Conservation (phyloP, 2,113 vertebrate genomes). For the Mormyrus iriodes region DNA sequence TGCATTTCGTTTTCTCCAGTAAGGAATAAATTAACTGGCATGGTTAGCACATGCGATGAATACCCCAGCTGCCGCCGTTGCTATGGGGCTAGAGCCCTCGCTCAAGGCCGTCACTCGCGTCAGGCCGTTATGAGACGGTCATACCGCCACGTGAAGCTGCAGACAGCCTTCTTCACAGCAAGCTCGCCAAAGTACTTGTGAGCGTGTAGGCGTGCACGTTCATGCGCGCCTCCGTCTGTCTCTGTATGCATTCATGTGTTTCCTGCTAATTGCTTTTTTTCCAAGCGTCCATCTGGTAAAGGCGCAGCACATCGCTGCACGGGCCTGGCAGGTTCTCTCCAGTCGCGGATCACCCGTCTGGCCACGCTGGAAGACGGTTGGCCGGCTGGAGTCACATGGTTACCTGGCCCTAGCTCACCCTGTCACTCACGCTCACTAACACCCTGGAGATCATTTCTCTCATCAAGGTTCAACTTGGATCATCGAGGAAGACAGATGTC, state of each 20-base stretch:
- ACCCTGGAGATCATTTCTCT: background rate
- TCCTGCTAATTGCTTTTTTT: background rate
- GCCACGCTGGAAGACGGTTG: background rate
- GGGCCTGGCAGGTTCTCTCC: background rate
- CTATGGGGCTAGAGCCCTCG: background rate
- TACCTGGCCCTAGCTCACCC: background rate
- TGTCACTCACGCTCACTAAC: background rate
- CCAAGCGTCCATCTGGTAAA: background rate
- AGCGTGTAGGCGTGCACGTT: background rate
- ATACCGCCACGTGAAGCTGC: background rate
- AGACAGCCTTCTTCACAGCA: background rate
- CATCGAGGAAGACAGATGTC: background rate
- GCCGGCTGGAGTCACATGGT: background rate
- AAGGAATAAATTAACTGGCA: background rate
- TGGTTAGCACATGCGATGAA: background rate
- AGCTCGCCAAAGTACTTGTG: background rate
- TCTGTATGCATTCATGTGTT: background rate
- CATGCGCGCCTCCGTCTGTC: background rate
- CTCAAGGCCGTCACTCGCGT: background rate
- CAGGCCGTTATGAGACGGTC: background rate
- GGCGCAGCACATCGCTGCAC: background rate
- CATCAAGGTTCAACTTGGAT: background rate
- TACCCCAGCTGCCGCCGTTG: conserved; percentile 7
- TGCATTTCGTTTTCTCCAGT: background rate
- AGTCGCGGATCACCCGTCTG: background rate